These are phyloP conservation scores for Alosa sapidissima DNA, from an alignment of 2,797 vertebrate genomes.

Conservation along the genomic window DNA sequence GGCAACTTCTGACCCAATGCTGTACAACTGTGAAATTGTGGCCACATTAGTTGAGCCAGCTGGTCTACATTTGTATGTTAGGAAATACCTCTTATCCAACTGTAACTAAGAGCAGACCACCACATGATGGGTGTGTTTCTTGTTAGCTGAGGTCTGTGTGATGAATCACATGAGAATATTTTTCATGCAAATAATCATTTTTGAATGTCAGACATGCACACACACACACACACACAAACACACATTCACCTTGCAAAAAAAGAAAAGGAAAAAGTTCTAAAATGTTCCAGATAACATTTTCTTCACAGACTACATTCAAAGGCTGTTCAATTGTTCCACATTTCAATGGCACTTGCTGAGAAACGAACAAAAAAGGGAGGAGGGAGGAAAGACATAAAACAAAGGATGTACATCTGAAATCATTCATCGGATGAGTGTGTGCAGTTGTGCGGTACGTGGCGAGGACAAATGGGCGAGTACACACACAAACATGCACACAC, in stretches of 20 bases:
- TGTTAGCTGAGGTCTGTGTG: slow-evolving; percentile 46
- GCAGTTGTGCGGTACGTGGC: slow-evolving; percentile 42
- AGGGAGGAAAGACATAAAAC: slow-evolving; percentile 28
- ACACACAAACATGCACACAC: slow-evolving; percentile 9
- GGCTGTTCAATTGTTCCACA: slow-evolving; percentile 20
- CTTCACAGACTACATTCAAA: slow-evolving; percentile 20
- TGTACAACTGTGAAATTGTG: slow-evolving; percentile 44
- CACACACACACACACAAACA: slow-evolving; percentile 8
- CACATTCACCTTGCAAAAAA: slow-evolving; percentile 4
- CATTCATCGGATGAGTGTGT: slow-evolving; percentile 46
- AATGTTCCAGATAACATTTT: slow-evolving; percentile 7
- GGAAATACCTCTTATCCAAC: slow-evolving; percentile 50
- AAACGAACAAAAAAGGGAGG: slow-evolving; percentile 18
- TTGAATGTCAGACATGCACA: slow-evolving; percentile 58
- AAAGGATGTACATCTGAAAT: slow-evolving; percentile 44
- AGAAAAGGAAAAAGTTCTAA: neutral
- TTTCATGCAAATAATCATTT: slow-evolving; percentile 58
- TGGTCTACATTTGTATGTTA: slow-evolving; percentile 51
- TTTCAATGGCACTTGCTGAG: slow-evolving; percentile 18
- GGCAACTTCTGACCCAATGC: slow-evolving; percentile 39
- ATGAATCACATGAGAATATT: slow-evolving; percentile 47
- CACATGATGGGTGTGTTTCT: slow-evolving; percentile 53
- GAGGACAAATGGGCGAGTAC: slow-evolving; percentile 44
- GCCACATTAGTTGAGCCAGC: slow-evolving; percentile 47
- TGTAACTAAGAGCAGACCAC: slow-evolving; percentile 46